These are phyloP conservation scores for Timema podura DNA, from an alignment of 2,888 invertebrate species.

Conservation along the genomic window DNA sequence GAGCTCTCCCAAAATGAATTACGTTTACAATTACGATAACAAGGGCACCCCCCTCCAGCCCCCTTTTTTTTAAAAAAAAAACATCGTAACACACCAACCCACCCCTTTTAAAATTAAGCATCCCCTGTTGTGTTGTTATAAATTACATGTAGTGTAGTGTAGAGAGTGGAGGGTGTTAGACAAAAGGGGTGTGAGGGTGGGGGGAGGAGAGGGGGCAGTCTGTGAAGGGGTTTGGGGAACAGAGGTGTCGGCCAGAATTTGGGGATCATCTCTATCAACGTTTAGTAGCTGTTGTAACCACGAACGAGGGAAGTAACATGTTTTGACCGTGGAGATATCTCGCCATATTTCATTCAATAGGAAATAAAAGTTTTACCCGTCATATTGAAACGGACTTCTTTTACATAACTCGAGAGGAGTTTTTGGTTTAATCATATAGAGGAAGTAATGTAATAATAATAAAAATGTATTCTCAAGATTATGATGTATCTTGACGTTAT, in stretches of 20 bases:
- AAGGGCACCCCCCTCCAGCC: conserved; percentile 5
- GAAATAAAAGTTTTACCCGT: no score
- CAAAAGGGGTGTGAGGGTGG: background rate
- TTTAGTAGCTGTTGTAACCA: conserved; percentile 6
- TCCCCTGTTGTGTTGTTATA: conserved; percentile 16
- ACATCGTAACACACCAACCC: no score
- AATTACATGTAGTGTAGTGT: conserved; percentile 13
- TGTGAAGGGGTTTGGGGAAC: conserved; percentile 8
- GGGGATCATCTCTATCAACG: conserved; percentile 14
- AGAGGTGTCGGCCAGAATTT: conserved; percentile 14
- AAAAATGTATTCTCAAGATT: no score
- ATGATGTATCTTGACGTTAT: no score
- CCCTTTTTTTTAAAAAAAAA: no score
- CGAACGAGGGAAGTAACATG: background rate
- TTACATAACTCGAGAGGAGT: no score
- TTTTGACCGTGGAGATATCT: no score
- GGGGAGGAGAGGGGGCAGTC: background rate
- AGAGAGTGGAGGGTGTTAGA: background rate
- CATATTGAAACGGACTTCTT: no score
- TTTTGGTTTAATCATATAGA: no score
- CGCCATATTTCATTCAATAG: no score
- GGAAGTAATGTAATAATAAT: no score
- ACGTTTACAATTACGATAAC: conserved; percentile 30
- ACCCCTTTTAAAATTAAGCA: conserved; percentile 25
- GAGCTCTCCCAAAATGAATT: conserved; percentile 27